These are phyloP conservation scores for Stenolophus ochropezus DNA, from an alignment of 2,888 invertebrate genomes.

Conservation along the genomic window DNA sequence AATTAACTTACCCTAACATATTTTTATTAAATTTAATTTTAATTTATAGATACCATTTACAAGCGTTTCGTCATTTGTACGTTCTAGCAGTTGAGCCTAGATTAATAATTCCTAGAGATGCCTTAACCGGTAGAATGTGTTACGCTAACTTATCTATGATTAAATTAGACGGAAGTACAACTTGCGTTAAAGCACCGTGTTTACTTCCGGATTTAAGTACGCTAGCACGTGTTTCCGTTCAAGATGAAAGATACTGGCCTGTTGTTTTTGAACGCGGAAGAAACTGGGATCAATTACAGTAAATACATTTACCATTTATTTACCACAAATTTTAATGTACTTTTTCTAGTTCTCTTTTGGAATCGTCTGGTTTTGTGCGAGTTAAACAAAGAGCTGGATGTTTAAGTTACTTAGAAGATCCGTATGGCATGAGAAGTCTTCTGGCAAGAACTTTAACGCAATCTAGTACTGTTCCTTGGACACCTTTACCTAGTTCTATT, in stretches of 20 bases:
- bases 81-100: constrained; percentile 95
- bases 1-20: no score
- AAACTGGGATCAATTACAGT: constrained; percentile 90
- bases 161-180: constrained; percentile 70
- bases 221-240: constrained; percentile 84
- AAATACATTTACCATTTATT: constrained; percentile 68
- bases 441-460: constrained; percentile 87
- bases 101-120: constrained; percentile 89
- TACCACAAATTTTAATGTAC: no score
- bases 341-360: constrained; percentile 77
- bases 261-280: constrained; percentile 86
- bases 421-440: constrained; percentile 85
- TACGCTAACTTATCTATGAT: constrained; percentile 85
- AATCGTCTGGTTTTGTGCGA: constrained; percentile 82
- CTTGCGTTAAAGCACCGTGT: constrained; percentile 84
- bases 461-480: constrained; percentile 82
- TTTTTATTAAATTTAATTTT: constrained; percentile 28
- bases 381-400: constrained; percentile 94
- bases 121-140: constrained; percentile 86
- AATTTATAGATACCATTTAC: constrained; percentile 89
- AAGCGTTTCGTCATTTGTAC: constrained; percentile 97
- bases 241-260: constrained; percentile 93
- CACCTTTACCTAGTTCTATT: constrained; percentile 80
- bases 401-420: constrained; percentile 90
- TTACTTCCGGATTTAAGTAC: constrained; percentile 87